A percentile compares a stretch with the other conserved stretches of the same genome.
phyloP scores from a whole-genome alignment of 2,888 invertebrate species.

The Nasonovia ribisnigri region DNA sequence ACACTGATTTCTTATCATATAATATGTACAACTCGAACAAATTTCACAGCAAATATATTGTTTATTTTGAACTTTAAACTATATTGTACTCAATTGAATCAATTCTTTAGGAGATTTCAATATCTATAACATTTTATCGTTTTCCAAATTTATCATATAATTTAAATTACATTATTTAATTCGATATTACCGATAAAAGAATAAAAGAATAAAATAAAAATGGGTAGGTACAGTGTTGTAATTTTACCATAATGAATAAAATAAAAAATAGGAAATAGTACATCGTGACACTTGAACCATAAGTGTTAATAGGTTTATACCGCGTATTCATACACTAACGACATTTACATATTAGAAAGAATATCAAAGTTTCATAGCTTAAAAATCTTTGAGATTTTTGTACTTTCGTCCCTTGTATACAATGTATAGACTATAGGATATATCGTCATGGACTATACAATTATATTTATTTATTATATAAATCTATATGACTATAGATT shows the following conservation, averaged over 20 bases:
- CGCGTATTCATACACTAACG: not conserved
- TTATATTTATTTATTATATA: conserved; percentile 1
- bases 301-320: not conserved
- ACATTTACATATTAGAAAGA: not conserved
- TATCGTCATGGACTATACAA: not conserved
- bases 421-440: not conserved
- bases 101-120: not conserved
- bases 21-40: not conserved
- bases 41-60: not conserved
- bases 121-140: not conserved
- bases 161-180: not conserved
- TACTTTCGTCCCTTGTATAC: not conserved
- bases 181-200: not conserved
- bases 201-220: not conserved
- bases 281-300: not conserved
- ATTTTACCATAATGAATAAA: not conserved
- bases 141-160: not conserved
- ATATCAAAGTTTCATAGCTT: not conserved
- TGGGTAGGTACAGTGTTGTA: not conserved
- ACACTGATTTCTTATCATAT: conserved; percentile 35
- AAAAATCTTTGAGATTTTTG: not conserved
- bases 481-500: not conserved
- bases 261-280: not conserved
- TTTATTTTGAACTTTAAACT: not conserved
- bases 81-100: not conserved